Evolutionary conservation across 2,113 vertebrate species (phyloP).

Genomic region (Amazona guildingii): DNA sequence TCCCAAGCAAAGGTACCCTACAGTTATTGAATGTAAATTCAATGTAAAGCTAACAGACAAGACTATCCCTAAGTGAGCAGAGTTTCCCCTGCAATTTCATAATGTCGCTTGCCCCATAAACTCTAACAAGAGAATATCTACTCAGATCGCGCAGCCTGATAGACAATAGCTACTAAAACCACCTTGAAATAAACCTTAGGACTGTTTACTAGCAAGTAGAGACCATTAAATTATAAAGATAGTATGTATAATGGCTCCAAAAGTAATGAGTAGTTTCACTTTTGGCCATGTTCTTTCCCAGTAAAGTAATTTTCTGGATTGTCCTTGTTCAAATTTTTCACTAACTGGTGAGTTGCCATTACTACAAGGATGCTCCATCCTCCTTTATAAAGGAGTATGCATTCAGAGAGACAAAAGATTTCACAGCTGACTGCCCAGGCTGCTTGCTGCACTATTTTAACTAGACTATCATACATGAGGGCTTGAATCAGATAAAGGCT

Average conservation of each 20-base stretch:
- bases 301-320: background rate
- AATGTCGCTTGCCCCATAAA: background rate
- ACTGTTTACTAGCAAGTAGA: background rate
- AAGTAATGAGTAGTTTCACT: background rate
- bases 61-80: background rate
- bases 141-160: background rate
- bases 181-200: background rate
- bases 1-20: background rate
- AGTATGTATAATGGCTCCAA: background rate
- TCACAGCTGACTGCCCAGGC: background rate
- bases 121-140: background rate
- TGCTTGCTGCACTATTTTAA: background rate
- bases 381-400: background rate
- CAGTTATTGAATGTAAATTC: background rate
- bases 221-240: background rate
- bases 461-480: background rate
- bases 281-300: background rate
- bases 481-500: background rate
- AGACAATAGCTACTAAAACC: background rate
- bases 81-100: background rate
- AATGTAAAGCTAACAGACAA: background rate
- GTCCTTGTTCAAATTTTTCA: background rate
- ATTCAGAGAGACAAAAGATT: background rate
- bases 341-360: background rate
- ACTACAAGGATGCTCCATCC: background rate